Evolutionary conservation across 2,113 vertebrate genomes (phyloP), one percentile per base, ranked within the genome.

Genomic region (Fulmarus glacialis): DNA sequence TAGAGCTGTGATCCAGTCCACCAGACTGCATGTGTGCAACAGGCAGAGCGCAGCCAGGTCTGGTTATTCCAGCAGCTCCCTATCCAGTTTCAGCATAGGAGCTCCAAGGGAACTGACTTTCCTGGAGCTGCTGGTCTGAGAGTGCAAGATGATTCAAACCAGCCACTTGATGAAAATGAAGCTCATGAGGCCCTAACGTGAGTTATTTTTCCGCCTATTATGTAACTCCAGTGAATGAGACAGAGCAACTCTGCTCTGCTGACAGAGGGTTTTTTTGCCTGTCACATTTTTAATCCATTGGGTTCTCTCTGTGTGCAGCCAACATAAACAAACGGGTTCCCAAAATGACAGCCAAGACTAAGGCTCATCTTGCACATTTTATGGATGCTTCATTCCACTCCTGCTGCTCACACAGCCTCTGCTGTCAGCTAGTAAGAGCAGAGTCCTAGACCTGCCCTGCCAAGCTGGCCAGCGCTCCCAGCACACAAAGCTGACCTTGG

Each of bases 11-110:
- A 50, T 21, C 24, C 55, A 34, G 9, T 4, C 27, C 23, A 8
- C 20, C 1, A 0, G 53, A 14, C n/a, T 1, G 0, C 27, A 1
- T 1, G 5, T 12, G 15, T 4, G 27, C 34, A 9, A 3, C 20
- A 20, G 50, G 64, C 42, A 59, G 38, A 26, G 24, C 0, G 20
- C 9, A 6, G 63, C 43, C 19, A 50, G n/a, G 34, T 11, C 91
- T 12, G 15, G 75, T 36, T 55, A 27, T 34, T 20, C 36, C 16
- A 24, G 34, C 48, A 43, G 62, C 48, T 63, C 34, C 27, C 48
- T 9, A 19, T 8, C 13, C n/a, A 42, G 68, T 7, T 7, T 26
- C 21, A 42, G 38, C 70, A 23, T 7, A 1, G 53, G 26, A 83
- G 53, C 40, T 34, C 40, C 50, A 2, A 38, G 5, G 16, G 36